phyloP scores from a whole-genome alignment of 1,140 invertebrate species.

The Nautilus pompilius region DNA sequence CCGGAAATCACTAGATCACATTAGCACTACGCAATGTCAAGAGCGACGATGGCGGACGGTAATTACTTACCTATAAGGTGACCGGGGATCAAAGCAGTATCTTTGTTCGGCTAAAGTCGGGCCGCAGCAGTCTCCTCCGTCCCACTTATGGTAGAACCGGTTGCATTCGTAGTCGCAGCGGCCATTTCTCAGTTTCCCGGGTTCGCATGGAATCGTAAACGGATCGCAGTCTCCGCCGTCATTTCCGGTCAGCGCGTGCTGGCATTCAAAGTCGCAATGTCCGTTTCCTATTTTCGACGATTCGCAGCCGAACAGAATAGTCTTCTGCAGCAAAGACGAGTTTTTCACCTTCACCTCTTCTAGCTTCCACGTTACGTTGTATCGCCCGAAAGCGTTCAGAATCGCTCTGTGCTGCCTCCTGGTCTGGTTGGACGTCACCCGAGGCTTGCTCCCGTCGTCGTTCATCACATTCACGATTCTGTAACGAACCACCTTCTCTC shows the following conservation, averaged over 20 bases:
- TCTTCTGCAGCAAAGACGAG: constrained; percentile 18
- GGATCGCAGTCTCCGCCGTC: constrained; percentile 40
- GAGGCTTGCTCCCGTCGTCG: constrained; percentile 24
- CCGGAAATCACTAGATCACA: too few species aligned
- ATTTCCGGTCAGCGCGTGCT: constrained; percentile 23
- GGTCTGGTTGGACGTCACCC: constrained; percentile 28
- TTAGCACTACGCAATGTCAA: too few species aligned
- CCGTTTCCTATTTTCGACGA: constrained; percentile 25
- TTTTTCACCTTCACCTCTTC: constrained; percentile 24
- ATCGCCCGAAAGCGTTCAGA: constrained; percentile 29
- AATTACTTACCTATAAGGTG: constrained; percentile 31
- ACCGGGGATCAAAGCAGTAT: constrained; percentile 34
- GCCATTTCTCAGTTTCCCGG: constrained; percentile 25
- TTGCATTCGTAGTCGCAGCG: constrained; percentile 42
- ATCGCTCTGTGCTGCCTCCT: constrained; percentile 28
- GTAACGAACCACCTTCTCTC: constrained; percentile 25
- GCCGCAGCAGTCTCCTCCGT: constrained; percentile 42
- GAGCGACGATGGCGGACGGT: too few species aligned
- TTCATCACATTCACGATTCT: constrained; percentile 33
- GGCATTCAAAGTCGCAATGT: constrained; percentile 31
- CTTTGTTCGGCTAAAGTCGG: constrained; percentile 10
- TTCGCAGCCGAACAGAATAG: constrained; percentile 34
- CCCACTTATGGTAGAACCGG: constrained; percentile 31
- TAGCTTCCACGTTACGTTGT: constrained; percentile 39
- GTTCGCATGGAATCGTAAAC: constrained; percentile 15